Base-by-base conservation (phyloP, 1,140 invertebrate species). In the Condylostylus longicornis region DNA sequence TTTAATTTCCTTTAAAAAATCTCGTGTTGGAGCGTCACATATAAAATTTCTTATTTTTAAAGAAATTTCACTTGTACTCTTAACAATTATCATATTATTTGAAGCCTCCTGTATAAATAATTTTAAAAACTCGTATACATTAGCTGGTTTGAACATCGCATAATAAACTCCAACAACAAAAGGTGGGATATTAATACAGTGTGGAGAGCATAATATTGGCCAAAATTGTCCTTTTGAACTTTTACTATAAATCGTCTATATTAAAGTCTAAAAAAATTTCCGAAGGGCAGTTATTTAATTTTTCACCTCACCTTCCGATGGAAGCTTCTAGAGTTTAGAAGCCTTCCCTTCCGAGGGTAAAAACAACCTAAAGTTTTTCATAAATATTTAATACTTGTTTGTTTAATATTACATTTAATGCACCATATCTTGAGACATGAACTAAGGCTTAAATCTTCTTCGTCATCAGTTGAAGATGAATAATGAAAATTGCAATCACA, bases 181-280 rank as follows among this genome's bases (percentile, higher is more conserved):
- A 7, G 44, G 44, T 35, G 15, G 28, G 43, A 40, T 17, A 43
- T 19, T 21, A 43, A 14, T 9, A 28, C 40, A 8, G 15, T 27
- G 25, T 43, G 21, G 23, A 46, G 41, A 15, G 41, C 47, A 45
- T 42, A 51, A 21, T 48, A 46, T 36, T 38, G 42, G 18, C 37
- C 27, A 30, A 22, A 46, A 38, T 17, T 38, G 29, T 41, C 45
- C 33, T 35, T 39, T 20, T 21, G 38, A 19, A 49, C 31, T 2
- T 47, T 27, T 27, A 13, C 25, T 27, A 45, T 9, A 53, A 13
- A 9, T 49, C 49, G 40, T 53, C 50, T n/a, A 42, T 40, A 37
- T 45, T 42, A 18, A 53, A 37, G 25, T 28, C 31, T 27, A 27
- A 27, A 27, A 10, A 27, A n/a, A 27, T 27, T 10, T 27, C 25